phyloP scores from a whole-genome alignment of 2,888 invertebrate species.

The Aricia artaxerxes region DNA sequence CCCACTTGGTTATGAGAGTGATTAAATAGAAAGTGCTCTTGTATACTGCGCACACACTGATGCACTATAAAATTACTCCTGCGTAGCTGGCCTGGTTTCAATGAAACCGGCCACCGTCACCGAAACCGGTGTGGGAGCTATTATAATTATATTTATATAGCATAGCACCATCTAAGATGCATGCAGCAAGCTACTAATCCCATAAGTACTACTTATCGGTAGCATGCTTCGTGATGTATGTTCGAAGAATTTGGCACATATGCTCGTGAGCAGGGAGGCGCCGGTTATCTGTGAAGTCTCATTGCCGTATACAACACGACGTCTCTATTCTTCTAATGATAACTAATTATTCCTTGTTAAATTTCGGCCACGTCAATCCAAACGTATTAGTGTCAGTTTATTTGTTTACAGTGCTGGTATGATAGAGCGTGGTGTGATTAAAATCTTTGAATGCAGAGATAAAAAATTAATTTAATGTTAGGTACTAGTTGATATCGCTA shows the following conservation, averaged over 20 bases:
- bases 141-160: too few species aligned
- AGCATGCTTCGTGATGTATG: neutral
- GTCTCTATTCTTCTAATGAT: conserved; percentile 71
- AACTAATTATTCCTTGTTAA: conserved; percentile 71
- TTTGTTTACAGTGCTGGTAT: conserved; percentile 33
- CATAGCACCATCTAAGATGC: neutral
- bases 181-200: too few species aligned
- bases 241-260: neutral
- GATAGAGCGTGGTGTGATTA: neutral
- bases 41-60: too few species aligned
- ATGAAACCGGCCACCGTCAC: too few species aligned
- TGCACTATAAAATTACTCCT: too few species aligned
- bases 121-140: too few species aligned
- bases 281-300: conserved; percentile 62
- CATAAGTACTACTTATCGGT: neutral
- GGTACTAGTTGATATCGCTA: neutral
- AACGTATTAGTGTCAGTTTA: conserved; percentile 65
- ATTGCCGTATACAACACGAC: conserved; percentile 75
- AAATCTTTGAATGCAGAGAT: neutral
- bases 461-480: neutral
- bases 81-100: too few species aligned
- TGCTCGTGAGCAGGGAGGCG: conserved; percentile 16
- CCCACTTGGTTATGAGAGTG: too few species aligned
- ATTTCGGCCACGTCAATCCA: conserved; percentile 68
- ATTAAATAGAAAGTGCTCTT: too few species aligned